Evolutionary conservation across 1,140 invertebrate genomes (phyloP), one percentile per base, ranked within the genome.

Genomic region (Drosophila kanapiae): DNA sequence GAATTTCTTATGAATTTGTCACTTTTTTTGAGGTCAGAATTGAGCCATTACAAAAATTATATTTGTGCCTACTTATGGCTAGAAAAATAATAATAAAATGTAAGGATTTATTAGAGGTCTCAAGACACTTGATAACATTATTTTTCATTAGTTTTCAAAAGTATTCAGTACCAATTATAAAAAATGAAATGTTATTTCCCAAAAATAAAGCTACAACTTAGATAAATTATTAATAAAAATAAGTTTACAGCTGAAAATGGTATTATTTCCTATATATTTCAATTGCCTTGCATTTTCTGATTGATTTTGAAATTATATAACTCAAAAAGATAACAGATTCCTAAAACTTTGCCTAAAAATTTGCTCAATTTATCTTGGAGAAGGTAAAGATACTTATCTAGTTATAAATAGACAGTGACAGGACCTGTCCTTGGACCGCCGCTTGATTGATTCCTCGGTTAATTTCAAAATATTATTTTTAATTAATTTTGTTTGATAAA

Each of bases 401-500:
- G 53, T 38, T 35, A 31, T 13, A 64, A 38, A 67, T 47, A 37
- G 40, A 23, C 40, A 4, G 33, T 18, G 14, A 9, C 48, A 18
- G 35, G 31, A 23, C 23, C 14, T 16, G 33, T 29, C 16, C 13
- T 10, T 10, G 27, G 4, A n/a, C 4, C 37, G 23, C 23, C 23
- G 23, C 23, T 37, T 49, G 49, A 71, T 72, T 72, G 69, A 74
- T 59, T 60, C 54, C 18, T 23, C 6, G 31, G 54, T 57, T 60
- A 59, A 74, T 74, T 72, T 60, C 10, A 27, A 60, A 74, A 72
- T 74, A 72, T 72, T 60, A 72, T 74, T 74, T 71, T 60, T 74
- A 74, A 74, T 74, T 74, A 72, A 74, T 74, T 74, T 51, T 60
- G 37, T 35, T 56, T 72, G 54, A 72, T 74, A 72, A 74, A 72